phyloP scores from a whole-genome alignment of 2,888 invertebrate genomes.

The Lycia hirtaria region DNA sequence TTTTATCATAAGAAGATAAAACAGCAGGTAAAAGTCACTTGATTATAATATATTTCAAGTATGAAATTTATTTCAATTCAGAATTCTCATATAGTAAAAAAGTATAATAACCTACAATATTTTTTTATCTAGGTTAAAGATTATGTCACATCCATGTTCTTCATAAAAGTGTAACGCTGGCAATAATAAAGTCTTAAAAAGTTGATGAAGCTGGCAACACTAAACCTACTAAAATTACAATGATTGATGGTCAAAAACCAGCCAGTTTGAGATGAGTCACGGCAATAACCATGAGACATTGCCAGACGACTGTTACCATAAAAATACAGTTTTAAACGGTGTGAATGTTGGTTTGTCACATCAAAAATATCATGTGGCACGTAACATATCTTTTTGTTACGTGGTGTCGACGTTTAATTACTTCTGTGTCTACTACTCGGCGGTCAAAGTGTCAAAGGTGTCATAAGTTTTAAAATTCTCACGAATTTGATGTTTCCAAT shows the following conservation, averaged over 20 bases:
- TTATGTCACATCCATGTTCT: neutral
- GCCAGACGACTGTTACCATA: conserved; percentile 34
- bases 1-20: too few relatives aligned
- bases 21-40: too few relatives aligned
- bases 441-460: conserved; percentile 69
- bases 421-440: conserved; percentile 54
- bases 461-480: conserved; percentile 56
- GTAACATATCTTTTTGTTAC: conserved; percentile 48
- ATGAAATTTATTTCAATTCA: too few relatives aligned
- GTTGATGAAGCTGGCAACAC: conserved; percentile 35
- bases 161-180: neutral
- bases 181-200: conserved; percentile 11
- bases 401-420: conserved; percentile 68
- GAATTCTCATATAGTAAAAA: too few relatives aligned
- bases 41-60: too few relatives aligned
- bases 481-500: conserved; percentile 46
- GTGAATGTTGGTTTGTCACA: conserved; percentile 58
- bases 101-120: too few relatives aligned
- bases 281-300: conserved; percentile 48
- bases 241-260: conserved; percentile 42
- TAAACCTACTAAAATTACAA: conserved; percentile 35
- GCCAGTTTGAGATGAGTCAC: conserved; percentile 59
- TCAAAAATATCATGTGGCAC: conserved; percentile 45
- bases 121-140: too few relatives aligned
- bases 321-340: conserved; percentile 68